Percentiles rank a stretch among this genome's conserved stretches.
Evolutionary conservation across 2,113 vertebrate genomes (phyloP).

Genomic region (Prionailurus viverrinus): DNA sequence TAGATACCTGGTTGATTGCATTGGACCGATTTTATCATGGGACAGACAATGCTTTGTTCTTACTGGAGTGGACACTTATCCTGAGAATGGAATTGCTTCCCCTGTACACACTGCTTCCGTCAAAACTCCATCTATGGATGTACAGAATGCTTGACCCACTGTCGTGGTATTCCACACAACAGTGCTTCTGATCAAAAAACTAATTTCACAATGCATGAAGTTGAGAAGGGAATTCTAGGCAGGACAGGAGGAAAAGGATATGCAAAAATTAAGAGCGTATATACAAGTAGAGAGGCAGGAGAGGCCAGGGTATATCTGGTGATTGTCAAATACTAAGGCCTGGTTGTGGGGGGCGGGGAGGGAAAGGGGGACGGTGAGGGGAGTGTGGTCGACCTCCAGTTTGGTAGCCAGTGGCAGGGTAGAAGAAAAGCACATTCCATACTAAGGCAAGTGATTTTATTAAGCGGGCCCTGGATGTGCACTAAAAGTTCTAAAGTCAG

Average conservation of each 20-base stretch:
- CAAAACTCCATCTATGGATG: not conserved
- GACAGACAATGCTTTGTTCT: not conserved
- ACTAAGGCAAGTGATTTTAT: not conserved
- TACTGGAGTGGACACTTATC: not conserved
- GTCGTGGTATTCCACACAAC: not conserved
- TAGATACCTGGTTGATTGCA: not conserved
- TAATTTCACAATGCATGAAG: not conserved
- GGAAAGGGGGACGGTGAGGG: no score
- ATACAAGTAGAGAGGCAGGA: not conserved
- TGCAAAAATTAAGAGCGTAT: not conserved
- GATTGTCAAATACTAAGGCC: not conserved
- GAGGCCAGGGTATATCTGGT: not conserved
- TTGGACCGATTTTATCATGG: not conserved
- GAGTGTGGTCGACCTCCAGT: not conserved
- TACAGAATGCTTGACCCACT: not conserved
- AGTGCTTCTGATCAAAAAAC: constrained; percentile 19
- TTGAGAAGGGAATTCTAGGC: not conserved
- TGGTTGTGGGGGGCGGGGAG: not conserved
- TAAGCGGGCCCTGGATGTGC: not conserved
- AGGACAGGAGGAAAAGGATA: not conserved
- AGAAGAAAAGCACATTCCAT: not conserved
- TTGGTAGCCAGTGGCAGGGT: rapidly evolving
- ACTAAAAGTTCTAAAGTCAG: not conserved
- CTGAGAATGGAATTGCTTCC: not conserved
- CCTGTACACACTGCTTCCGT: not conserved